Base-by-base conservation (phyloP, 2,797 vertebrate species). In the Sparidentex hasta region DNA sequence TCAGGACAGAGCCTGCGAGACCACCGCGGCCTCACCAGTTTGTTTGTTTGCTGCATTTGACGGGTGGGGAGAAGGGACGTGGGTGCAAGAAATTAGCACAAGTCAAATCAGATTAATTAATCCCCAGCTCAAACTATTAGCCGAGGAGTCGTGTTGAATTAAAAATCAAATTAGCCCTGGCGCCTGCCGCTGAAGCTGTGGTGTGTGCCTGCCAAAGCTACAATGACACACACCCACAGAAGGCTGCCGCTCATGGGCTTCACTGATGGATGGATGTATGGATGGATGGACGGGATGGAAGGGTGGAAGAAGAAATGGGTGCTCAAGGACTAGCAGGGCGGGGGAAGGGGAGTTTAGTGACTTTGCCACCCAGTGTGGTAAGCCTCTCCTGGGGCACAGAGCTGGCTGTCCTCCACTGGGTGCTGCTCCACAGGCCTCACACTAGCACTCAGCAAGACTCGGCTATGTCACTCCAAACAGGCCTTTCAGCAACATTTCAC, bases 31-130 rank as follows among this genome's bases (percentile, higher is more conserved):
- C 73, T 79, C 57, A 68, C 71, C 68, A 61, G 82, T 88, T 84
- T 91, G 89, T 88, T 89, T 93, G 85, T 90, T 85, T 90, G 87
- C 80, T 65, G 66, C 81, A 41, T 67, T 72, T 72, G 85, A 84
- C 25, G 64, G 85, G 79, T 85, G 82, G 81, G 52, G 77, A 81
- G 67, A 50, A 67, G 87, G 83, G 83, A 81, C 21, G 70, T 84
- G 87, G 90, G 80, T 82, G 80, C 90, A 82, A 84, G 82, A 92
- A 95, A 96, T 95, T 91, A 95, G 94, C 93, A 94, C 95, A 91
- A 95, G 94, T 95, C 95, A 95, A 90, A 93, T 95, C 94, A 93
- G 83, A 96, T 96, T 95, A 95, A 95, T 94, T 91, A 94, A 95
- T 93, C 84, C 66, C 38, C 86, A 74, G 79, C 89, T 95, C 86